These are phyloP conservation scores for Zoroaster sp. DNA, from an alignment of 53 echinoderm and acorn worm genomes.

Conservation along the genomic window DNA sequence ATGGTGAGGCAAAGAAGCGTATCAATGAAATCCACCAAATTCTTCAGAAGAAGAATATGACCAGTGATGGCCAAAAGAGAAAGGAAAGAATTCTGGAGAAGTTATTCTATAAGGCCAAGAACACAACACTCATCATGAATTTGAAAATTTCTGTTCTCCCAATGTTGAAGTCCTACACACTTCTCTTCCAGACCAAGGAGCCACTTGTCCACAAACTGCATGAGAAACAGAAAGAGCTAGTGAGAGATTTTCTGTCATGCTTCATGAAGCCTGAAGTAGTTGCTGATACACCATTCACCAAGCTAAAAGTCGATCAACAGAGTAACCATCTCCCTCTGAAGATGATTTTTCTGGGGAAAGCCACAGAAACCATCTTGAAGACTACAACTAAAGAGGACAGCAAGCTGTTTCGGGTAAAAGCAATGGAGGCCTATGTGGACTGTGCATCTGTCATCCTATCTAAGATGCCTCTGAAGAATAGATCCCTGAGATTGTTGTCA, in stretches of 20 bases:
- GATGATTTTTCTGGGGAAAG: background rate
- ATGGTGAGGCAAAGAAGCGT: background rate
- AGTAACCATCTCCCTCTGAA: background rate
- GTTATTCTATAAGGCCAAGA: background rate
- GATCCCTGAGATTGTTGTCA: no score
- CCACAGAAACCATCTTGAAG: background rate
- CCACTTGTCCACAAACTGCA: background rate
- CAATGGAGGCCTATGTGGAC: background rate
- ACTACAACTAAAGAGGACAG: background rate
- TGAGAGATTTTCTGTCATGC: background rate
- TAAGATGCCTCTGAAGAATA: no score
- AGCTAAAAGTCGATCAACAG: no score
- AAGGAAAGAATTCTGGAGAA: background rate
- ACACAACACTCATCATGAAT: slow-evolving; percentile 10
- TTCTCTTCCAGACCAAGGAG: background rate
- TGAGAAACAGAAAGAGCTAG: background rate
- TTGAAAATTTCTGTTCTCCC: slow-evolving; percentile 7
- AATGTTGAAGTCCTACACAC: background rate
- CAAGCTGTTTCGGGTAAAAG: background rate
- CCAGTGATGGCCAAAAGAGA: background rate
- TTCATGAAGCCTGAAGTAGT: slow-evolving; percentile 6
- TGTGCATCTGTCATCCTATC: background rate
- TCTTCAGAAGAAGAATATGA: background rate
- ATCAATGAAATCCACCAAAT: background rate
- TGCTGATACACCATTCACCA: no score